Base-by-base conservation (phyloP, 2,113 vertebrate genomes). In the Trichomycterus rosablanca region DNA sequence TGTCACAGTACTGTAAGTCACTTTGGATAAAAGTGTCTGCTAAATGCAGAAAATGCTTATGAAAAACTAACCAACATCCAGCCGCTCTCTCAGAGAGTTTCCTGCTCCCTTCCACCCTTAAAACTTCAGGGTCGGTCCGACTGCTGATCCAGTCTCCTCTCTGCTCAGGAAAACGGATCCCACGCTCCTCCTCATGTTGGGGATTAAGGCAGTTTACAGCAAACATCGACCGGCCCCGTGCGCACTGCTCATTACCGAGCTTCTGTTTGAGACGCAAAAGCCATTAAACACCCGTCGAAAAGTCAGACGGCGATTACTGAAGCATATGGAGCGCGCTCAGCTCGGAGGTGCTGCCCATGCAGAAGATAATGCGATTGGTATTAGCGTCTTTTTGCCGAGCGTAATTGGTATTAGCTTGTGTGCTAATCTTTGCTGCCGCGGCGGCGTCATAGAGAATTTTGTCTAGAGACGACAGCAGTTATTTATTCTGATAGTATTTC, bases 71-170 rank as follows among this genome's bases (percentile, higher is more conserved):
- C n/a, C n/a, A n/a, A n/a, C n/a, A n/a, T n/a, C n/a, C n/a, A n/a
- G n/a, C n/a, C n/a, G n/a, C n/a, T n/a, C n/a, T n/a, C n/a, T n/a
- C n/a, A 39, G 7, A 23, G 10, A 32, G 16, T 63, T 23, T 14
- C 26, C 2, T 51, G 23, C 14, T 43, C 16, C 34, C 12, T 12
- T 63, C 19, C 50, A 44, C n/a, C 39, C 24, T 77, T 65, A 70
- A 75, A 81, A 74, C 75, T 73, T 75, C 70, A 1, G 57, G 77
- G 77, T 81, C 79, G 67, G n/a, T n/a, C n/a, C n/a, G n/a, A n/a
- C n/a, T n/a, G n/a, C n/a, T n/a, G n/a, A 54, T 32, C 20, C 61
- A 66, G 39, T 74, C 74, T 59, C 64, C 75, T 64, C 67, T 70
- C 14, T 60, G 71, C 40, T 69, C 70, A 56, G 35, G 43, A 63